Evolutionary conservation across 37 sponge, comb jelly and placozoan species (phyloP).

Genomic region (Crambe crambe): DNA sequence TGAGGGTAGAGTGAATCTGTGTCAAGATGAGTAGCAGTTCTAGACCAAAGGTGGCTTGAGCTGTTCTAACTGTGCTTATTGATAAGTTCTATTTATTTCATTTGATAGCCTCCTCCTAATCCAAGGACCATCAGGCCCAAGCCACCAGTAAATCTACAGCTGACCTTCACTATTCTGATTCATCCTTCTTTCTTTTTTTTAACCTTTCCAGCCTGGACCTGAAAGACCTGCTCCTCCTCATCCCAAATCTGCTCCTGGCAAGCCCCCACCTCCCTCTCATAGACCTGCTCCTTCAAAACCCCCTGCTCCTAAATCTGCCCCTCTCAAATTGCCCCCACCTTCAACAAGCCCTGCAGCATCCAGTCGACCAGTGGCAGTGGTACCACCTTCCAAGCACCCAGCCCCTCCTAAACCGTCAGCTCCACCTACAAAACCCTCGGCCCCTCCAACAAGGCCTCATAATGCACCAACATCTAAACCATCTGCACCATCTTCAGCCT

Average conservation of each 20-base stretch:
- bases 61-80: background rate
- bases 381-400: background rate
- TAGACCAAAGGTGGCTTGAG: background rate
- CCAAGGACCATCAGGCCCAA: background rate
- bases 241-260: background rate
- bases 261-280: slow-evolving; percentile 4
- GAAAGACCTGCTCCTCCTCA: background rate
- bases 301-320: background rate
- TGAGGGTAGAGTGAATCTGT: too few relatives aligned
- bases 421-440: slow-evolving; percentile 16
- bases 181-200: background rate
- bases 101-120: background rate
- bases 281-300: slow-evolving; percentile 4
- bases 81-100: background rate
- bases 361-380: background rate
- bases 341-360: background rate
- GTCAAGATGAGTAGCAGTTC: background rate
- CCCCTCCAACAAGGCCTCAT: background rate
- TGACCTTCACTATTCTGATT: background rate
- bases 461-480: background rate
- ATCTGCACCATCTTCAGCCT: too few relatives aligned
- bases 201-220: background rate
- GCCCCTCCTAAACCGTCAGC: background rate
- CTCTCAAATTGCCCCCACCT: background rate
- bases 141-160: background rate